Conservation (phyloP, 1,140 invertebrate genomes). For the Caerostris extrusa region DNA sequence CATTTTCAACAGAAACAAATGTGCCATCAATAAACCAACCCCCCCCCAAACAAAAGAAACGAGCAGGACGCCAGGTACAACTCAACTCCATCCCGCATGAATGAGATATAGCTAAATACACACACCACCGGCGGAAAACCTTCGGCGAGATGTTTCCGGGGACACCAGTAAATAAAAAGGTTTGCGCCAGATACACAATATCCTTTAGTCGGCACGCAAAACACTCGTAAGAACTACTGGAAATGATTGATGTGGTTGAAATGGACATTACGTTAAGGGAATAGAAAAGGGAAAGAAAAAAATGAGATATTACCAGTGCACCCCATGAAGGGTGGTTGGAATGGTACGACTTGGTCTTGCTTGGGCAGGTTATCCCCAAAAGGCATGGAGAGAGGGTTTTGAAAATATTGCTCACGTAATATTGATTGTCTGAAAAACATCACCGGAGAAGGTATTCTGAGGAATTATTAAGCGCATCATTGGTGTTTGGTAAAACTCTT, state of each 20-base stretch:
- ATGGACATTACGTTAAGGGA: conserved; percentile 7
- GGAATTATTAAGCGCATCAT: too few species aligned
- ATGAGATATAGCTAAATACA: conserved; percentile 27
- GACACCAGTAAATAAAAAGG: conserved; percentile 49
- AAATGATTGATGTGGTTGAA: conserved; percentile 50
- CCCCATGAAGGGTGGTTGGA: not conserved
- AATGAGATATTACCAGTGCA: not conserved
- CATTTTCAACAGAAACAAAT: too few species aligned
- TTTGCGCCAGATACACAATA: conserved; percentile 46
- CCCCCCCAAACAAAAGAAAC: too few species aligned
- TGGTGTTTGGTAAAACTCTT: too few species aligned
- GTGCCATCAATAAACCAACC: too few species aligned
- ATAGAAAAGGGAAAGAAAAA: too few species aligned
- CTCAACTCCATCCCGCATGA: conserved; percentile 22
- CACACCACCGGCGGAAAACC: not conserved
- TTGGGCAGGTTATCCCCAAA: not conserved
- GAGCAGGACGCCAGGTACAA: not conserved
- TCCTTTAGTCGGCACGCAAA: conserved; percentile 37
- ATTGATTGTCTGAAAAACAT: not conserved
- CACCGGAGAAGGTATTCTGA: not conserved
- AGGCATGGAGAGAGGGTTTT: too few species aligned
- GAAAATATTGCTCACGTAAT: conserved; percentile 16
- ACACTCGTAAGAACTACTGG: conserved; percentile 59
- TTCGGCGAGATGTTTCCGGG: not conserved
- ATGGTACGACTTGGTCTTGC: not conserved